These are phyloP conservation scores for Delichon dasypus DNA, from an alignment of 2,797 vertebrate species.

Conservation along the genomic window DNA sequence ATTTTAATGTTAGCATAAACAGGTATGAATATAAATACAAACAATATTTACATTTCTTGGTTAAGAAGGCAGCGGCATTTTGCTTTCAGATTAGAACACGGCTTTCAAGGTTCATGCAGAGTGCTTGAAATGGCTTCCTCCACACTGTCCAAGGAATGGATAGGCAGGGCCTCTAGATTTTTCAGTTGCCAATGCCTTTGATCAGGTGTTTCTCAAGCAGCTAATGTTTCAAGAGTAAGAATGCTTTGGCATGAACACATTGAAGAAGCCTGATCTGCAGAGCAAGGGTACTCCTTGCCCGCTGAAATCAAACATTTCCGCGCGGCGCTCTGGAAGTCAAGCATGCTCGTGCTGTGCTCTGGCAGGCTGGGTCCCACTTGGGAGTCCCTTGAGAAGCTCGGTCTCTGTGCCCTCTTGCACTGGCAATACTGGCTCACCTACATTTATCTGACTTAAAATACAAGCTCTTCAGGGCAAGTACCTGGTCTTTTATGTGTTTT, in stretches of 20 bases:
- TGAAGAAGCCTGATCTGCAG: not conserved
- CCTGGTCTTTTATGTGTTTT: slow-evolving; percentile 64
- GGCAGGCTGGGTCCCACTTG: not conserved
- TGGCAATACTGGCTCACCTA: slow-evolving; percentile 52
- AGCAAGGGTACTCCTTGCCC: not conserved
- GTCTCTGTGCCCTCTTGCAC: slow-evolving; percentile 41
- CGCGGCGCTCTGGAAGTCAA: not conserved
- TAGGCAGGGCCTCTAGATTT: not conserved
- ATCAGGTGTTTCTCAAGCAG: not conserved
- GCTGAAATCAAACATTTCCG: not conserved
- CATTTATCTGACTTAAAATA: slow-evolving; percentile 66
- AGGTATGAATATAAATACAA: slow-evolving; percentile 47
- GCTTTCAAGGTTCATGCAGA: not conserved
- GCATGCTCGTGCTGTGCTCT: not conserved
- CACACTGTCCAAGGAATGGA: not conserved
- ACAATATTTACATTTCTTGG: slow-evolving; percentile 39
- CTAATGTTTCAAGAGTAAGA: not conserved
- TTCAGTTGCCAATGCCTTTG: not conserved
- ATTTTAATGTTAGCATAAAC: slow-evolving; percentile 44
- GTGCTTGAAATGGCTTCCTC: not conserved
- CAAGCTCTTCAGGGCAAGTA: slow-evolving; percentile 61
- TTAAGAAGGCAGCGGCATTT: not conserved
- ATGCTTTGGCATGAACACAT: not conserved
- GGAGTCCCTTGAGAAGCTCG: not conserved
- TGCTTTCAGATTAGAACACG: not conserved